Conservation (phyloP, 2,113 vertebrate genomes). For the Cochlearius cochlearius region DNA sequence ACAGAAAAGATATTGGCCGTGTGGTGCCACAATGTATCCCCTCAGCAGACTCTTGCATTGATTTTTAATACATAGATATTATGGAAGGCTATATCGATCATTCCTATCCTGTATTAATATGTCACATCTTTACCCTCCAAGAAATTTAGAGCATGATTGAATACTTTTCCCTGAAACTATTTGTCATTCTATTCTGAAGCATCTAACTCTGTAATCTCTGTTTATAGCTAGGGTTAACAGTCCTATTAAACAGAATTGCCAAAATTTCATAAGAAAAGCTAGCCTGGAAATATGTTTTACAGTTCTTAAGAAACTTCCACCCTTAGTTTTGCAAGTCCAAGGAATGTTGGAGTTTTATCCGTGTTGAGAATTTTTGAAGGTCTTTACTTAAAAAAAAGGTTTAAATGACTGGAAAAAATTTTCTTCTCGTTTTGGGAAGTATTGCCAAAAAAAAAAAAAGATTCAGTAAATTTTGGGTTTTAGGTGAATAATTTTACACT, state of each 20-base stretch:
- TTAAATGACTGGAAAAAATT: not conserved
- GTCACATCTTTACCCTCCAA: not conserved
- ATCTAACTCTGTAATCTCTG: not conserved
- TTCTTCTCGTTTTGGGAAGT: not conserved
- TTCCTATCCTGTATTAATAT: not conserved
- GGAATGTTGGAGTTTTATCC: not conserved
- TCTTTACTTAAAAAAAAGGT: not conserved
- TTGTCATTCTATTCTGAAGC: not conserved
- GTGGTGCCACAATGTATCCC: not conserved
- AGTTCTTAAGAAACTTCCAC: not conserved
- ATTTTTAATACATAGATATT: not conserved
- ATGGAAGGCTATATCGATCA: not conserved
- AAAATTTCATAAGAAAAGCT: not conserved
- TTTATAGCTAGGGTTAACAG: not conserved
- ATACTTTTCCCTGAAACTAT: not conserved
- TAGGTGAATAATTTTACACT: conserved; percentile 50
- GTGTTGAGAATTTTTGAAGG: not conserved
- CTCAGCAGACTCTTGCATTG: not conserved
- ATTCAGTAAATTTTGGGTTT: conserved; percentile 21
- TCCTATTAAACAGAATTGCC: not conserved
- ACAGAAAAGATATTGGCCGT: not conserved
- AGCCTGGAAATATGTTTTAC: not conserved
- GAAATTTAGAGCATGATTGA: not conserved
- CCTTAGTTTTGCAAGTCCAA: conserved; percentile 17
- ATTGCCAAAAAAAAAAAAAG: not conserved